Conservation (phyloP, 1,140 invertebrate genomes). For the Calycopis cecrops region DNA sequence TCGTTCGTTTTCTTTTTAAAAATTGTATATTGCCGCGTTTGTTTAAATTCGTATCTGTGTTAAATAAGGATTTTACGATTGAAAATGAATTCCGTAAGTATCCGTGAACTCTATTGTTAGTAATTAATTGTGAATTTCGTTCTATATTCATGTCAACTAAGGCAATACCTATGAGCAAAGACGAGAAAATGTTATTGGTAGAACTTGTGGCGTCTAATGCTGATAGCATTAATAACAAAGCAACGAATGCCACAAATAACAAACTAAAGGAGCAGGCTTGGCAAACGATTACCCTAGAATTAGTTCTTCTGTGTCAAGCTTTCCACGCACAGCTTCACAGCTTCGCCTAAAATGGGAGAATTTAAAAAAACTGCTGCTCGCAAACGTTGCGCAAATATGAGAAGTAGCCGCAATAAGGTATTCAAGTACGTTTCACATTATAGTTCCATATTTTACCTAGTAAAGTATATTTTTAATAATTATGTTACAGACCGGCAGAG, state of each 20-base stretch:
- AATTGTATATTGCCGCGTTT: no score
- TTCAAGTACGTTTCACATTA: background rate
- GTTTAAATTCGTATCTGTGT: no score
- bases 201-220: conserved; percentile 10
- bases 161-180: conserved; percentile 16
- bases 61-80: no score
- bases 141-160: no score
- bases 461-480: background rate
- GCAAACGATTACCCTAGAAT: conserved; percentile 14
- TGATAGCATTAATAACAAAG: conserved; percentile 21
- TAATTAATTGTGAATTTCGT: no score
- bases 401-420: conserved; percentile 12
- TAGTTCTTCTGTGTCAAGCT: conserved; percentile 14
- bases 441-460: background rate
- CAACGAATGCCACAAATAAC: conserved; percentile 24
- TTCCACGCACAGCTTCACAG: conserved; percentile 14
- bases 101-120: no score
- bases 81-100: no score
- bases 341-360: conserved; percentile 27
- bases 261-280: conserved; percentile 26
- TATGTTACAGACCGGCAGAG: conserved; percentile 20
- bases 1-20: no score
- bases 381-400: conserved; percentile 14
- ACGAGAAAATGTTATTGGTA: conserved; percentile 13
- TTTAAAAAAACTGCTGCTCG: conserved; percentile 22